Conservation (phyloP, 2,113 vertebrate species). For the Anguilla rostrata region DNA sequence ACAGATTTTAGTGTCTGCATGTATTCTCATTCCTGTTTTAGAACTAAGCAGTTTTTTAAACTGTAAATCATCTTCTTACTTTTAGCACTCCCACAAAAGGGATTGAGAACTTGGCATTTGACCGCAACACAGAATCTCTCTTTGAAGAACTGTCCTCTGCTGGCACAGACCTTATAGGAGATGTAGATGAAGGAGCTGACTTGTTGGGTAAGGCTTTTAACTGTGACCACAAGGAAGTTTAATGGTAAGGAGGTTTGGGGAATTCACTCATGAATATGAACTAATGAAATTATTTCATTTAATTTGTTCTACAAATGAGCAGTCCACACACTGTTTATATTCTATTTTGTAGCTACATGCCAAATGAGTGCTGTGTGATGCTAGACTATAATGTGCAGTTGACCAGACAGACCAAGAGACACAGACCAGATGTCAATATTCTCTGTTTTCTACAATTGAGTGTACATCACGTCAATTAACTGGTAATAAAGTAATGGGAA, state of each 20-base stretch:
- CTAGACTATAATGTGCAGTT: no score
- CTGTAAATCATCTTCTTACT: constrained; percentile 23
- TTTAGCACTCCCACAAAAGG: constrained; percentile 90
- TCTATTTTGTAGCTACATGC: no score
- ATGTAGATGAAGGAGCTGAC: constrained; percentile 96
- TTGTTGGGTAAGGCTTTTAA: constrained; percentile 82
- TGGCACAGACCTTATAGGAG: constrained; percentile 90
- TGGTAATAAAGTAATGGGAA: not conserved
- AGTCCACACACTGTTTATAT: no score
- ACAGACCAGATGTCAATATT: no score
- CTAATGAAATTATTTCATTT: not conserved
- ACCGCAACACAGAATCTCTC: constrained; percentile 95
- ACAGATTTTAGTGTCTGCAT: not conserved
- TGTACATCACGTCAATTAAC: not conserved
- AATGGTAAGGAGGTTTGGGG: not conserved
- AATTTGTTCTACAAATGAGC: not conserved
- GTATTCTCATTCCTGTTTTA: not conserved
- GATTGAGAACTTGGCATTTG: constrained; percentile 89
- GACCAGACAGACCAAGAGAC: no score
- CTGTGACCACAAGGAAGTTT: not conserved
- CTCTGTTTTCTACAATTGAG: not conserved
- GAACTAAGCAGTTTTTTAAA: not conserved
- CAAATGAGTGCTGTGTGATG: no score
- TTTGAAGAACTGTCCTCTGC: constrained; percentile 97
- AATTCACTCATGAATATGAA: not conserved